Percentiles rank a stretch among this genome's conserved stretches.
phyloP scores from a whole-genome alignment of 92 coral and sea anemone species.

The Epizoanthus scotinus region DNA sequence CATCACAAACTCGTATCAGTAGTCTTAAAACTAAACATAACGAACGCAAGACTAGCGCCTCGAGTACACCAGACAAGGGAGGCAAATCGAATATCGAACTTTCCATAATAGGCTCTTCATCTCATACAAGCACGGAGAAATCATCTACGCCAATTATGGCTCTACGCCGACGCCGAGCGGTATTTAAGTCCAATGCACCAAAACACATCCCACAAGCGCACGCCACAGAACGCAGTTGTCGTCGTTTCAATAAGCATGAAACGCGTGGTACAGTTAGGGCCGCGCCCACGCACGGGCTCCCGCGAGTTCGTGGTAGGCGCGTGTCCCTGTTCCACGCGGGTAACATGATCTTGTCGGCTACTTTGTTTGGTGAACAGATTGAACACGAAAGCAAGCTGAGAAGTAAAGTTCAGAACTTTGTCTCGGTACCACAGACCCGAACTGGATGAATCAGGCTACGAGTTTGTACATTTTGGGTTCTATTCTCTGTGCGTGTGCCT shows the following conservation, averaged over 20 bases:
- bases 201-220: neutral
- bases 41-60: neutral
- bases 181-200: constrained; percentile 15
- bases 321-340: constrained; percentile 22
- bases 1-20: neutral
- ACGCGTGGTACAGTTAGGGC: neutral
- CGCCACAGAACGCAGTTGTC: neutral
- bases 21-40: neutral
- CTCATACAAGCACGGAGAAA: neutral
- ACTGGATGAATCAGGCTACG: no score
- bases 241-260: constrained; percentile 28
- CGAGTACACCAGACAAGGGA: neutral
- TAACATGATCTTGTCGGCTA: constrained; percentile 16
- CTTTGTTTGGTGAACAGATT: constrained; percentile 6
- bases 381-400: neutral
- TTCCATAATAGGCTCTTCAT: neutral
- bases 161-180: constrained; percentile 14
- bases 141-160: constrained; percentile 3
- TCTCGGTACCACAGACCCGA: neutral
- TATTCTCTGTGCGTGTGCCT: no score
- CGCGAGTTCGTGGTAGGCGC: constrained; percentile 32
- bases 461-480: no score
- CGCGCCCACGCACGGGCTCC: neutral
- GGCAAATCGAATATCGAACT: neutral
- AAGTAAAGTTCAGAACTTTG: constrained; percentile 16